Evolutionary conservation across 2,888 invertebrate species (phyloP), one percentile per base, ranked within the genome.

Genomic region (Neoscelio sp.): DNA sequence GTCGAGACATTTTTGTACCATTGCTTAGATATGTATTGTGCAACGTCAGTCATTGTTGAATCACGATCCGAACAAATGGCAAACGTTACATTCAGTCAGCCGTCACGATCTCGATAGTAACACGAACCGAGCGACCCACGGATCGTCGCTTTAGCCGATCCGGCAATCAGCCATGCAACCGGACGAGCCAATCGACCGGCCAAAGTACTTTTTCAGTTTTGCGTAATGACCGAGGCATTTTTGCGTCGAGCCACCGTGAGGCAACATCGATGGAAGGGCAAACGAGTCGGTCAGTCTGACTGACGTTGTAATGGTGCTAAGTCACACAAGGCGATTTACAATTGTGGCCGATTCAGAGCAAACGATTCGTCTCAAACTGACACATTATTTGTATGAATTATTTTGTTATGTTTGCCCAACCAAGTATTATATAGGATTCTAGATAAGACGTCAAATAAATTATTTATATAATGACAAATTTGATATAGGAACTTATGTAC

Each of bases 181-280:
- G 65, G 67, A 73, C 54, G 62, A 73, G 58, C 50, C 62, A 42
- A 73, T 68, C 73, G 42, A 60, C 56, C 64, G 56, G 73, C 35
- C 64, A 56, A 73, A 56, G 64, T 65, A 54, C 48, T 76, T 76
- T 76, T 67, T 75, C 58, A 75, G 44, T 56, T 73, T 65, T 73
- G 56, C 64, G 64, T 73, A 73, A 73, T 73, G 73, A 48, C 40
- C 42, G 7, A 13, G 40, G 42, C 8, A 64, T 56, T 73, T 73
- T 73, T 40, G 20, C 33, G 56, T 38, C n/a, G 2, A 44, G 12
- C 38, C 52, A 35, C 12, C 35, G 33, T 38, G 46, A 54, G 8
- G 50, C 58, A 60, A 71, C 20, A 12, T 40, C 30, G 52, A 52
- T 71, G 13, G 62, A 33, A 52, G 46, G 48, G 18, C 40, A 38